Evolutionary conservation across 2,888 invertebrate species (phyloP).

Genomic region (Leucania comma): DNA sequence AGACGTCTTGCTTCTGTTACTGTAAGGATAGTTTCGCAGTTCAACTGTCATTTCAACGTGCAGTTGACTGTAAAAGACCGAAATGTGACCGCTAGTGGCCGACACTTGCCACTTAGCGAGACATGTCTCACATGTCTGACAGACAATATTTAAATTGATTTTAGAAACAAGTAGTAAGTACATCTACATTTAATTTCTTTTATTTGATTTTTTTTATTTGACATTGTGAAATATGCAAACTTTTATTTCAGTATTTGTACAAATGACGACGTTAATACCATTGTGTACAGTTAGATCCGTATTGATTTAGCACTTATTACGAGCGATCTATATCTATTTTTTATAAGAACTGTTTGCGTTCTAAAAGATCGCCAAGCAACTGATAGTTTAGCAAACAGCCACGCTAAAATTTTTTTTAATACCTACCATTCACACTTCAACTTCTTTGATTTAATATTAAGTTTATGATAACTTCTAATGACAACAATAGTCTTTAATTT

Average conservation of each 20-base stretch:
- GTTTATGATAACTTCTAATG: neutral
- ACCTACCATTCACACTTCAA: neutral
- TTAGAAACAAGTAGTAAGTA: conserved; percentile 11
- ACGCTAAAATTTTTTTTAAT: neutral
- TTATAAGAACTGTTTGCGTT: conserved; percentile 3
- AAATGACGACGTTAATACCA: neutral
- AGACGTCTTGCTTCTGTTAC: neutral
- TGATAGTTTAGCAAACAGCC: neutral
- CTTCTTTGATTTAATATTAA: neutral
- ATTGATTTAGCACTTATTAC: conserved; percentile 36
- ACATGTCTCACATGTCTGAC: conserved; percentile 32
- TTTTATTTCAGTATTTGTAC: conserved; percentile 22
- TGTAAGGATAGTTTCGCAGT: neutral
- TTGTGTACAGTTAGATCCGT: conserved; percentile 22
- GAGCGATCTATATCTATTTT: neutral
- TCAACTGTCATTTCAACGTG: neutral
- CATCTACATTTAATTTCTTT: neutral
- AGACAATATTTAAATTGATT: conserved; percentile 33
- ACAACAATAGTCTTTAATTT: neutral
- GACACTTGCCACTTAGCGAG: conserved; percentile 45
- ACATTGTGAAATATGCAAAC: neutral
- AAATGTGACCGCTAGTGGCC: conserved; percentile 50
- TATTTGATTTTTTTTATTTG: too few species aligned
- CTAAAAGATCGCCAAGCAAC: neutral
- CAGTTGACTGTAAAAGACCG: conserved; percentile 22